These are phyloP conservation scores for Drosophila pseudoananassae DNA, from an alignment of 1,140 invertebrate species.

Conservation along the genomic window DNA sequence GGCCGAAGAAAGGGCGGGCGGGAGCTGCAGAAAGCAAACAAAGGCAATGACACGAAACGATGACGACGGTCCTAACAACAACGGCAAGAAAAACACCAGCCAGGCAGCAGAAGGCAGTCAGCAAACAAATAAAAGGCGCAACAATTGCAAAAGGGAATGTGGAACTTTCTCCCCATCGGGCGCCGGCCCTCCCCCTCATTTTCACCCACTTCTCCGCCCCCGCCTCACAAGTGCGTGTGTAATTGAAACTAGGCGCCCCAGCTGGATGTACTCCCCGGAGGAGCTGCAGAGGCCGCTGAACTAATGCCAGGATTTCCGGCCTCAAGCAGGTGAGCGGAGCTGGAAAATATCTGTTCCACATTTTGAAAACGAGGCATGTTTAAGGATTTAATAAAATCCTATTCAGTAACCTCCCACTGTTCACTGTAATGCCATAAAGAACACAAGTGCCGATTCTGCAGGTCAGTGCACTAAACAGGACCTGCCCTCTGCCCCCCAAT, in stretches of 20 bases:
- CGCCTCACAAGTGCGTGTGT: constrained; percentile 66
- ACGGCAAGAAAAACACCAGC: constrained; percentile 34
- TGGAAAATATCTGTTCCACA: constrained; percentile 21
- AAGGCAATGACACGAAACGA: constrained; percentile 80
- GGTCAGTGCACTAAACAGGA: constrained; percentile 64
- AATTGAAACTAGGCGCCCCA: constrained; percentile 73
- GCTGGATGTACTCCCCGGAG: constrained; percentile 11
- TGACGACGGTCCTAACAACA: constrained; percentile 58
- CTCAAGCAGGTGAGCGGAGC: background rate
- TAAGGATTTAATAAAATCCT: background rate
- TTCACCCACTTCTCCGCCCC: constrained; percentile 3
- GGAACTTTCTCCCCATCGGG: constrained; percentile 8
- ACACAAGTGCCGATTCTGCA: constrained; percentile 45
- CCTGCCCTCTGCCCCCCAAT: background rate
- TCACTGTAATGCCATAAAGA: constrained; percentile 37
- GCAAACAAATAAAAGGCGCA: constrained; percentile 82
- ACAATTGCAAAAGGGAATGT: constrained; percentile 65
- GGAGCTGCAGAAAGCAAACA: constrained; percentile 71
- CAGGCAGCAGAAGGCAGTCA: constrained; percentile 38
- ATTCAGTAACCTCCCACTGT: constrained; percentile 27
- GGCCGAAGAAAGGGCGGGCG: background rate
- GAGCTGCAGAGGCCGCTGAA: constrained; percentile 31
- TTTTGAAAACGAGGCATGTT: background rate
- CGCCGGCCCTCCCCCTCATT: background rate
- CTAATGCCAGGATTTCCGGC: constrained; percentile 35